phyloP scores from a whole-genome alignment of 1,140 invertebrate species.

The Stegodyphus dumicola region DNA sequence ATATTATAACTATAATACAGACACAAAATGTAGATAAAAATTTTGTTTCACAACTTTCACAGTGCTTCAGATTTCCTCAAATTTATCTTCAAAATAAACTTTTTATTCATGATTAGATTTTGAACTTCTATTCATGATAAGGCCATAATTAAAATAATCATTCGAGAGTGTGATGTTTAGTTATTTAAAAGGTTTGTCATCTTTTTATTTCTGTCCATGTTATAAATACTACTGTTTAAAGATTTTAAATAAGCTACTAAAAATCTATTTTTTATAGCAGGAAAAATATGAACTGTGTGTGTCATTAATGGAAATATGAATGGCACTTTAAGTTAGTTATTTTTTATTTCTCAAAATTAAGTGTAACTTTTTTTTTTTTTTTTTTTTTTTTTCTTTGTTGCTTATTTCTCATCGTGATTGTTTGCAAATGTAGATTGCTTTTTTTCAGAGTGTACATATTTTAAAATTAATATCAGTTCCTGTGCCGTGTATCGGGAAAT shows the following conservation, averaged over 20 bases:
- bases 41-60: too few relatives aligned
- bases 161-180: too few relatives aligned
- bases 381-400: too few relatives aligned
- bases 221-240: background rate
- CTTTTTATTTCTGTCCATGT: background rate
- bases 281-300: background rate
- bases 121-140: too few relatives aligned
- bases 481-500: background rate
- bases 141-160: too few relatives aligned
- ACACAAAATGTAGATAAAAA: too few relatives aligned
- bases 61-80: too few relatives aligned
- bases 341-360: background rate
- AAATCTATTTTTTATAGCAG: background rate
- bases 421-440: constrained; percentile 16
- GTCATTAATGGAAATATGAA: background rate
- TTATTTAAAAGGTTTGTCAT: too few relatives aligned
- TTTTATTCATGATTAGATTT: too few relatives aligned
- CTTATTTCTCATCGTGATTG: background rate
- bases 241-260: too few relatives aligned
- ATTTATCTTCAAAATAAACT: too few relatives aligned
- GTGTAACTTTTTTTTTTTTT: background rate
- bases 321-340: background rate
- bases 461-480: background rate
- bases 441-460: constrained; percentile 25
- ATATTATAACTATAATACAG: too few relatives aligned